Base-by-base conservation (phyloP, 2,113 vertebrate genomes). In the Lanius ludovicianus region DNA sequence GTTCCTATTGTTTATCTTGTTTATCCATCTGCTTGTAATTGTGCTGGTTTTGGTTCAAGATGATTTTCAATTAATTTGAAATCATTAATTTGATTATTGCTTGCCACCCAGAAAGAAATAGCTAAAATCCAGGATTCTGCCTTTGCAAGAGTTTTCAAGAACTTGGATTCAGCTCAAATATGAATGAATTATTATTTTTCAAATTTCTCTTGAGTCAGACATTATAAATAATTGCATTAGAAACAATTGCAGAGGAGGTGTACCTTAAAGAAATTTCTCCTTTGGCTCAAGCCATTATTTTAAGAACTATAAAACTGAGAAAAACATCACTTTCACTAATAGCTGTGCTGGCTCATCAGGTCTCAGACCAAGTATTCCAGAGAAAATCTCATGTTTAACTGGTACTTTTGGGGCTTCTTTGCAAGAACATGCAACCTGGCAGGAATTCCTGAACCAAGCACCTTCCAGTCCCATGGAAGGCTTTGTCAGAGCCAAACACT, bases 31-130 rank as follows among this genome's bases (percentile, higher is more conserved):
- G 79, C 81, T 89, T 96, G 39, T 49, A 94, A 56, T 75, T 91
- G 62, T 52, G 20, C 49, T 89, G 74, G 68, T 50, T 87, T 95
- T 8, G 4, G 39, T 68, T 87, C 77, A 89, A 73, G 74, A 87
- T 64, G 22, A 73, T 85, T 95, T 92, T 87, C 64, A 84, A 84
- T 73, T 94, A 64, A 93, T 91, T 75, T 82, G 49, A 93, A 95
- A 95, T 82, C 16, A 87, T 82, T 87, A 75, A 87, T 85, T 87
- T 69, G 56, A 89, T 82, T 89, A 56, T 75, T 87, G 69, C 80
- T 81, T 89, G 79, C 69, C 81, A 94, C 46, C 50, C 80, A 88
- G 35, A 83, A 76, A 94, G 59, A 88, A 88, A 59, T 71, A 22
- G 39, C 23, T 3, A 63, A 85, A 91, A 56, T 17, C 2, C 31